Conservation (phyloP, 2,888 invertebrate species). For the Patella pellucida region DNA sequence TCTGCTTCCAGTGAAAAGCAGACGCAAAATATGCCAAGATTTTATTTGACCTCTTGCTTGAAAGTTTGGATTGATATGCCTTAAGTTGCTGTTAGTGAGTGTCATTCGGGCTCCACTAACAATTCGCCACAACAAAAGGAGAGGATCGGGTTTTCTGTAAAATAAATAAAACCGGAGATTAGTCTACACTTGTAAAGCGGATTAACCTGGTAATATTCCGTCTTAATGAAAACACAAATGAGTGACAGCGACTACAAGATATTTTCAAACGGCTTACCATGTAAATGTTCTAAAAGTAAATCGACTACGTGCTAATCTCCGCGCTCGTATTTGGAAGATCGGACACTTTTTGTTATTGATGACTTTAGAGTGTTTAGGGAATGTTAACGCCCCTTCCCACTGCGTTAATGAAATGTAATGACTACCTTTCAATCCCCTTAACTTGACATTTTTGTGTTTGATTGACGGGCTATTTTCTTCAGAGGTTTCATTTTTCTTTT, state of each 20-base stretch:
- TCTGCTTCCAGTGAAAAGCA: too few species aligned
- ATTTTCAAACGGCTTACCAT: background rate
- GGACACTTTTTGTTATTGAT: background rate
- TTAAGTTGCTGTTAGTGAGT: background rate
- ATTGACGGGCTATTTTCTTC: background rate
- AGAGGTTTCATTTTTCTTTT: background rate
- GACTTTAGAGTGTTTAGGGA: background rate
- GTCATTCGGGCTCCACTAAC: background rate
- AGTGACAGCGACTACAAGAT: background rate
- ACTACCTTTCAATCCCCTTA: background rate
- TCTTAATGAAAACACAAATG: conserved; percentile 3
- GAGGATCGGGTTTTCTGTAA: background rate
- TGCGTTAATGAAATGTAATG: conserved; percentile 1
- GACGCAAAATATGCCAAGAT: too few species aligned
- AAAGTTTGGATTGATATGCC: background rate
- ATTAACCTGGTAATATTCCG: background rate
- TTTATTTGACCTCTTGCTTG: background rate
- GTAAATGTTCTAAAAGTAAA: background rate
- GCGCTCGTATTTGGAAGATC: background rate
- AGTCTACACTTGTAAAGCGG: background rate
- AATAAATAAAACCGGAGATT: background rate
- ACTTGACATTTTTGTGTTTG: background rate
- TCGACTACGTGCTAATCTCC: conserved; percentile 2
- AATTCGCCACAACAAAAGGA: background rate
- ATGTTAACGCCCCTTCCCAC: background rate